A percentile compares a stretch with the other conserved stretches of the same genome.
Evolutionary conservation across 2,113 vertebrate genomes (phyloP).

Genomic region (Accipiter virgatus): DNA sequence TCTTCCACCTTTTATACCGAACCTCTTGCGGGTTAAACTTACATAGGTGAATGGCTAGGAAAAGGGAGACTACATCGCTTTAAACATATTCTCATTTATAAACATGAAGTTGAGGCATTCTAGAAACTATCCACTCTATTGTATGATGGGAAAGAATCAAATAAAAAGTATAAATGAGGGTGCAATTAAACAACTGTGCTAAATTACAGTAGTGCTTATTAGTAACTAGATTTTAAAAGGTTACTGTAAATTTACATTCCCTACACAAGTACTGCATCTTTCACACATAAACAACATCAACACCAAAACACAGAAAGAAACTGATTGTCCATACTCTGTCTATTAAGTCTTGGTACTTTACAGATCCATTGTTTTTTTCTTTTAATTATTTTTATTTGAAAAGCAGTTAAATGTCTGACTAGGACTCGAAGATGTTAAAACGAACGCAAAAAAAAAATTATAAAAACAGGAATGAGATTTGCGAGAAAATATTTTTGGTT

Average conservation of each 20-base stretch:
- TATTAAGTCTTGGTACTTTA: constrained; percentile 94
- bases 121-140: constrained; percentile 83
- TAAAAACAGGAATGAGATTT: constrained; percentile 99
- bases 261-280: constrained; percentile 99
- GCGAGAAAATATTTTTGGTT: constrained; percentile 99
- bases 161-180: constrained; percentile 86
- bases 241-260: constrained; percentile 99
- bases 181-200: constrained; percentile 92
- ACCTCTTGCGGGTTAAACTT: constrained; percentile 60
- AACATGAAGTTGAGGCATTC: constrained; percentile 82
- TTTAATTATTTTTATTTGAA: constrained; percentile 75
- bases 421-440: constrained; percentile 80
- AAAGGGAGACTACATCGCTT: constrained; percentile 77
- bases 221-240: constrained; percentile 99
- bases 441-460: constrained; percentile 85
- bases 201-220: constrained; percentile 99
- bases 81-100: constrained; percentile 83
- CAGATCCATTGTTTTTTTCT: constrained; percentile 86
- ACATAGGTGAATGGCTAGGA: constrained; percentile 64
- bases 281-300: constrained; percentile 99
- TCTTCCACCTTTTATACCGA: constrained; percentile 22
- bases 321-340: constrained; percentile 99
- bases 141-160: constrained; percentile 83
- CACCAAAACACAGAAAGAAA: constrained; percentile 97
- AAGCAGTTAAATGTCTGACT: constrained; percentile 79